These are phyloP conservation scores for Ichneumon xanthorius DNA, from an alignment of 2,888 invertebrate species.

Conservation along the genomic window DNA sequence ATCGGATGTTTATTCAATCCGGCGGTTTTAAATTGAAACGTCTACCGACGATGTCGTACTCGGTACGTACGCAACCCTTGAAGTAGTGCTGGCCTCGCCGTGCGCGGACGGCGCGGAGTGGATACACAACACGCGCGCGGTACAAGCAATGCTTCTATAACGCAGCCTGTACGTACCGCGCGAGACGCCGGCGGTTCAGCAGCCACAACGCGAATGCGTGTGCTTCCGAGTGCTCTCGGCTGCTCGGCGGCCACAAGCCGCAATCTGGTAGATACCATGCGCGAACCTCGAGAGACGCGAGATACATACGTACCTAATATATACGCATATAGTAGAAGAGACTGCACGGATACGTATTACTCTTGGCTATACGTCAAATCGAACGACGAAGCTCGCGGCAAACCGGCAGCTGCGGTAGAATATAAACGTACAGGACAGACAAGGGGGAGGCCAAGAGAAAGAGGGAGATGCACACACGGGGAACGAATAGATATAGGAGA, in stretches of 20 bases:
- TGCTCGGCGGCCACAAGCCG: not conserved
- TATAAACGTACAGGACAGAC: slow-evolving; percentile 54
- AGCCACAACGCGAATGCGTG: slow-evolving; percentile 37
- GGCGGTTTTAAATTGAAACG: slow-evolving; percentile 80
- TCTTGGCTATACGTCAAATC: slow-evolving; percentile 59
- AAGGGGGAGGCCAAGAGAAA: not conserved
- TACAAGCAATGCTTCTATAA: not conserved
- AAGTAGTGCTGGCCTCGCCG: slow-evolving; percentile 6
- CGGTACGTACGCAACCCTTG: slow-evolving; percentile 43
- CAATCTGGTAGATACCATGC: not conserved
- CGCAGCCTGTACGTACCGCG: not conserved
- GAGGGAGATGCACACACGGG: not conserved
- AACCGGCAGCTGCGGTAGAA: slow-evolving; percentile 42
- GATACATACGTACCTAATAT: slow-evolving; percentile 37
- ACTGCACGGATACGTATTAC: slow-evolving; percentile 44
- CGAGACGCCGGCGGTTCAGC: slow-evolving; percentile 9
- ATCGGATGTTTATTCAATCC: slow-evolving; percentile 76
- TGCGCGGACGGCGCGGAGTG: not conserved
- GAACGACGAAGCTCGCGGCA: slow-evolving; percentile 53
- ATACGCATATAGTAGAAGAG: slow-evolving; percentile 19
- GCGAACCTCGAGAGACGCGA: slow-evolving; percentile 33
- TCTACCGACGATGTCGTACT: slow-evolving; percentile 75
- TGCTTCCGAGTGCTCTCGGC: slow-evolving; percentile 19
- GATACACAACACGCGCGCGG: not conserved
- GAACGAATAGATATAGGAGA: slow-evolving; percentile 44